A percentile compares a stretch with the other conserved stretches of the same genome.
These are phyloP conservation scores for Euura saliciscinereae DNA, from an alignment of 1,140 invertebrate genomes.

Conservation along the genomic window DNA sequence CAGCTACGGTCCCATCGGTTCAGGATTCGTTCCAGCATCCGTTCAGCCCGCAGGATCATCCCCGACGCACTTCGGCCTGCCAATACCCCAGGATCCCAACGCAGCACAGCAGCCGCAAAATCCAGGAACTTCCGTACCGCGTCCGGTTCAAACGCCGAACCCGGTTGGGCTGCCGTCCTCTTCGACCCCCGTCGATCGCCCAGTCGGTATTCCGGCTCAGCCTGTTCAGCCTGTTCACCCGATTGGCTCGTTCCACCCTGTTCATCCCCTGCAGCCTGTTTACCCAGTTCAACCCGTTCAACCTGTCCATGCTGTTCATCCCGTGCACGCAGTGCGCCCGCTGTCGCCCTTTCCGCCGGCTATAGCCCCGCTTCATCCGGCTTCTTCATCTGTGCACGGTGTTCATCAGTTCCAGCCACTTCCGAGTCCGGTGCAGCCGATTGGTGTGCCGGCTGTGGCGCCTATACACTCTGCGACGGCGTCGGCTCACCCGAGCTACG, in stretches of 20 bases:
- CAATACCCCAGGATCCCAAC: constrained; percentile 36
- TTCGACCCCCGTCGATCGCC: constrained; percentile 27
- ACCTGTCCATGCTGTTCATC: constrained; percentile 25
- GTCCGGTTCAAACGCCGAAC: neutral
- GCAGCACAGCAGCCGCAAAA: constrained; percentile 1
- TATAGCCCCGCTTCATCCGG: constrained; percentile 33
- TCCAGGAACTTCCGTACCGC: constrained; percentile 13
- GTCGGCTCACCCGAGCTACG: constrained; percentile 40
- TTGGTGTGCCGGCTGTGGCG: constrained; percentile 20
- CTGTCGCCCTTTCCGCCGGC: constrained; percentile 28
- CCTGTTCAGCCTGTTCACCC: constrained; percentile 36
- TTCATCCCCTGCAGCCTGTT: constrained; percentile 21
- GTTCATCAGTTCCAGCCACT: constrained; percentile 23
- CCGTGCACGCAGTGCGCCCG: neutral
- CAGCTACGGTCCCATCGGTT: constrained; percentile 30
- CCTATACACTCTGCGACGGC: constrained; percentile 27
- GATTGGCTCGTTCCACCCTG: constrained; percentile 19
- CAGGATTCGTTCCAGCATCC: constrained; percentile 22
- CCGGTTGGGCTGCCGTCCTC: constrained; percentile 15
- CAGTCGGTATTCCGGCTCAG: constrained; percentile 19
- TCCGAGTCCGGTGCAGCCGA: constrained; percentile 33
- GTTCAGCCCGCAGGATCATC: constrained; percentile 33
- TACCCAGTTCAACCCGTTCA: constrained; percentile 10
- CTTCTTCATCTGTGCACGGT: constrained; percentile 23
- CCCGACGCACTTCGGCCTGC: constrained; percentile 48